Base-by-base conservation (phyloP, 2,797 vertebrate genomes). In the Calcarius lapponicus region DNA sequence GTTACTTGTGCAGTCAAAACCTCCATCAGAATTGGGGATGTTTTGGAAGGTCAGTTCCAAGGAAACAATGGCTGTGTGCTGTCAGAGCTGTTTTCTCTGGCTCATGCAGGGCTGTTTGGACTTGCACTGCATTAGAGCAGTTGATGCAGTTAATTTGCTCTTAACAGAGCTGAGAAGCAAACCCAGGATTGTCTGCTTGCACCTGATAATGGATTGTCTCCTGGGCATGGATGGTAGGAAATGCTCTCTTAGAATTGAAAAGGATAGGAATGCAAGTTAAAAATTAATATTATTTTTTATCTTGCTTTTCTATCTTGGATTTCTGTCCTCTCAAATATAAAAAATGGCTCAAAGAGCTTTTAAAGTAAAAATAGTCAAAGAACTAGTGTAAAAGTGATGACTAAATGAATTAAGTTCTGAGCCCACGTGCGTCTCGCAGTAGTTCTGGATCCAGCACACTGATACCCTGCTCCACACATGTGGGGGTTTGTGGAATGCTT, bases 401-500 rank as follows among this genome's bases (percentile, higher is more conserved):
- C 76, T 93, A 93, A 80, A 94, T 87, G 56, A 89, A 90, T 95
- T 88, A 88, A 95, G 90, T 92, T 93, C 53, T 14, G 73, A 94
- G 65, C 95, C 95, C 94, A 85, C 94, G 72, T 5, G 6, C 0
- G 61, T 95, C 95, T 96, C 38, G 0, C 82, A 80, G 80, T 76
- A 87, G 24, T 83, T 85, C 57, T 89, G 79, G 29, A 80, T 95
- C 62, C 82, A 67, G 84, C 62, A 34, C 7, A 0, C 56, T 83
- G 84, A 57, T 81, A 75, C 78, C 92, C 81, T 60, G 8, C 80
- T 69, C 86, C 65, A 57, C 47, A 11, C 66, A 32, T 16, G 92
- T 95, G 73, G 88, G 90, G 90, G 90, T 29, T 94, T 91, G 88
- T 81, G 90, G 90, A 92, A 66, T 45, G 64, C 60, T 80, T 95